Percentiles rank a stretch among this genome's conserved stretches.
These are phyloP conservation scores for Onthophagus taurus DNA, from an alignment of 1,140 invertebrate species.

Conservation along the genomic window DNA sequence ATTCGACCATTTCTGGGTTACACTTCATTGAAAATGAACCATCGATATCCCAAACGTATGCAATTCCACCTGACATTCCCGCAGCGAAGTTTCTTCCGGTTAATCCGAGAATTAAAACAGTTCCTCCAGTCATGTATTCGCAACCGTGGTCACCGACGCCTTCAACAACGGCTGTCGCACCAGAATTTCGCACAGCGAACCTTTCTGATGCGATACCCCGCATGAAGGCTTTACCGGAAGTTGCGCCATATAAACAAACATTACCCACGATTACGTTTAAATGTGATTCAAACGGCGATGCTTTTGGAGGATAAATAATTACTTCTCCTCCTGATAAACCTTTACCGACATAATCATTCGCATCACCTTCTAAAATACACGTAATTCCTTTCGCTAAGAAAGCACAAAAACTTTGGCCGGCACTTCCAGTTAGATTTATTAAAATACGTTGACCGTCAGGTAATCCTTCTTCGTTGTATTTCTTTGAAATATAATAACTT, in stretches of 20 bases:
- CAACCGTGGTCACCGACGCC: conserved; percentile 98
- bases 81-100: conserved; percentile 96
- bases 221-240: conserved; percentile 89
- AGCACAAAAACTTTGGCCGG: conserved; percentile 98
- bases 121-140: conserved; percentile 99
- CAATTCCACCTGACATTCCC: conserved; percentile 71
- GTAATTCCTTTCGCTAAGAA: conserved; percentile 87
- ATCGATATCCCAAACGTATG: conserved; percentile 89
- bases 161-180: conserved; percentile 81
- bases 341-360: conserved; percentile 93
- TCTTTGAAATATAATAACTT: conserved; percentile 90
- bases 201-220: conserved; percentile 94
- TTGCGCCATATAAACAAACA: conserved; percentile 96
- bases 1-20: conserved; percentile 84
- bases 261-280: conserved; percentile 97
- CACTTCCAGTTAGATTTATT: conserved; percentile 84
- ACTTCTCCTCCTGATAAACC: conserved; percentile 93
- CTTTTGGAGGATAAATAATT: conserved; percentile 86
- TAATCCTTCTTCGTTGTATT: conserved; percentile 80
- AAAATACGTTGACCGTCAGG: conserved; percentile 74
- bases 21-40: conserved; percentile 78
- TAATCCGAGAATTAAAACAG: conserved; percentile 76
- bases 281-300: conserved; percentile 75
- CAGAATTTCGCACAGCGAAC: conserved; percentile 97
- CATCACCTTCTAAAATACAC: conserved; percentile 90